phyloP scores from a whole-genome alignment of 2,113 vertebrate species.

The Toxotes chatareus region DNA sequence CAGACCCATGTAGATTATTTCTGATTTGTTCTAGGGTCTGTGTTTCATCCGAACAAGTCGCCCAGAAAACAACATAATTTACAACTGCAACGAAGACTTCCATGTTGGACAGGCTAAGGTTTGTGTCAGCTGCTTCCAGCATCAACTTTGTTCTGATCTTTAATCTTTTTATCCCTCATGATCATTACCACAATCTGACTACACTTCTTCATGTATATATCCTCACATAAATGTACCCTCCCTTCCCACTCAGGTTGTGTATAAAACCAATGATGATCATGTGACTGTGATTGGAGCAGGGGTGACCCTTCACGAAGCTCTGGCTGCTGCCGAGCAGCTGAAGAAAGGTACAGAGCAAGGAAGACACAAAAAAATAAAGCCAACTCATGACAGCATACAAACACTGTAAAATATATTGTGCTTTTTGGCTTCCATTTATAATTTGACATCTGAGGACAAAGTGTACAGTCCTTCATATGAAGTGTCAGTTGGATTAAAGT shows the following conservation, averaged over 20 bases:
- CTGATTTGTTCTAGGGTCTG: constrained; percentile 85
- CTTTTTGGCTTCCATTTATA: not conserved
- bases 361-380: not conserved
- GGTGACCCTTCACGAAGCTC: constrained; percentile 93
- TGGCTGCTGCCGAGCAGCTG: constrained; percentile 91
- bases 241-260: constrained; percentile 85
- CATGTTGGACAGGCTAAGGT: constrained; percentile 96
- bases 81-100: constrained; percentile 93
- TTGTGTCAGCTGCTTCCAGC: not conserved
- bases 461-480: not conserved
- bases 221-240: not conserved
- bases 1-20: not conserved
- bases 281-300: constrained; percentile 94
- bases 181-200: not conserved
- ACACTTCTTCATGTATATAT: not conserved
- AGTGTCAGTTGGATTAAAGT: not conserved
- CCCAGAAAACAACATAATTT: constrained; percentile 92
- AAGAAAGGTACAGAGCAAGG: constrained; percentile 87
- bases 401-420: not conserved
- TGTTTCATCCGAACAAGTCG: constrained; percentile 97
- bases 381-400: not conserved
- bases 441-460: not conserved
- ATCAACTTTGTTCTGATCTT: too few species aligned
- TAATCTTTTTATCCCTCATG: too few species aligned
- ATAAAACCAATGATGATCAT: constrained; percentile 93